Conservation (phyloP, 2,797 vertebrate genomes). For the Cynopterus sphinx region DNA sequence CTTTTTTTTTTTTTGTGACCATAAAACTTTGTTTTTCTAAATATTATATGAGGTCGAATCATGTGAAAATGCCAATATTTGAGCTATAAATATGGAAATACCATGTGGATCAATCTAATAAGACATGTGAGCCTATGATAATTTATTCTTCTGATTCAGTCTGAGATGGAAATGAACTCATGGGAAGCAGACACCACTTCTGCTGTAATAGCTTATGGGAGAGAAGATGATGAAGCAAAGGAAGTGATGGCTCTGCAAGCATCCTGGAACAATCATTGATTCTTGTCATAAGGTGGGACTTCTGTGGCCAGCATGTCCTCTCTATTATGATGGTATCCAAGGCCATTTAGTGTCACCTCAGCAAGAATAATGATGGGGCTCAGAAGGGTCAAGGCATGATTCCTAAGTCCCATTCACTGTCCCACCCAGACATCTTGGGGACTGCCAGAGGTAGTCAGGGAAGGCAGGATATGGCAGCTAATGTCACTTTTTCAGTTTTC, state of each 20-base stretch:
- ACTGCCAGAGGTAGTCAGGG: neutral
- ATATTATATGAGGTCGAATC: neutral
- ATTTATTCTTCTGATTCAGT: neutral
- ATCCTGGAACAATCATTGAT: neutral
- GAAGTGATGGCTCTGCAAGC: neutral
- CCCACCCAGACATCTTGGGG: neutral
- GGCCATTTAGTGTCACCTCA: neutral
- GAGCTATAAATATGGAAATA: neutral
- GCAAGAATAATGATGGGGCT: neutral
- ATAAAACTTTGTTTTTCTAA: slow-evolving; percentile 16
- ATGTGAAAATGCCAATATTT: neutral
- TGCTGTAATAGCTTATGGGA: neutral
- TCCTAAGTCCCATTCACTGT: no score
- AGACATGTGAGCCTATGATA: neutral
- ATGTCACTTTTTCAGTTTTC: neutral
- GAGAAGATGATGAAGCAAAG: neutral
- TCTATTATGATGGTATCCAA: neutral
- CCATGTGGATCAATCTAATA: neutral
- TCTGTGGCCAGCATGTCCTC: neutral
- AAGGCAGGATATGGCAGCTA: neutral
- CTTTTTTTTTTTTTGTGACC: neutral
- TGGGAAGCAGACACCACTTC: neutral
- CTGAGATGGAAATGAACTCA: neutral
- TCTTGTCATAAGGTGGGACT: neutral
- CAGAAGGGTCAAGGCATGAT: neutral